A percentile compares a stretch with the other conserved stretches of the same genome.
Evolutionary conservation across 2,797 vertebrate species (phyloP).

Genomic region (Aotus griseimembra): DNA sequence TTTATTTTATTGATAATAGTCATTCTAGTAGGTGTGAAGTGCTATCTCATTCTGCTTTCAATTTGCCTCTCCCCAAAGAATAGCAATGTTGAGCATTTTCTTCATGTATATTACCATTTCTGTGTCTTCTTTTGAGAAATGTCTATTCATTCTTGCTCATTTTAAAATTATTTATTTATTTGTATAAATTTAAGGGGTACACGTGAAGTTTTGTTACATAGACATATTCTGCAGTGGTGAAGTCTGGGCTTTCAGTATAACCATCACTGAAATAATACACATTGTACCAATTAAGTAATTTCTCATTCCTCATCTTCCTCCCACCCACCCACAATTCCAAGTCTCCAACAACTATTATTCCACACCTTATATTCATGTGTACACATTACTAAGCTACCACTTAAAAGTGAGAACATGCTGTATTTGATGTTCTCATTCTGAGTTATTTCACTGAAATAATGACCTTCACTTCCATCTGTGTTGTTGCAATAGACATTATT

Average conservation of each 20-base stretch:
- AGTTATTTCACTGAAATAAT: neutral
- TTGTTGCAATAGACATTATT: neutral
- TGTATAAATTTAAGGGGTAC: neutral
- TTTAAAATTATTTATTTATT: neutral
- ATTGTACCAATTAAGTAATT: neutral
- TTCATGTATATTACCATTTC: neutral
- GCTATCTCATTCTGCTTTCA: neutral
- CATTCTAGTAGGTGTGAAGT: neutral
- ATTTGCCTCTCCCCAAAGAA: neutral
- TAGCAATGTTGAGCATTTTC: neutral
- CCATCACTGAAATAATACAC: neutral
- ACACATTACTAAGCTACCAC: neutral
- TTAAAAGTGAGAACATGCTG: neutral
- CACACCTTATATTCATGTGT: neutral
- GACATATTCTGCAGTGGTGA: neutral
- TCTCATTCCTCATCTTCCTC: neutral
- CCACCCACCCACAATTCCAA: neutral
- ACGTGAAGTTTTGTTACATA: neutral
- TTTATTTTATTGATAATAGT: neutral
- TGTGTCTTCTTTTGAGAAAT: neutral
- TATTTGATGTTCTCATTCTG: neutral
- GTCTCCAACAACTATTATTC: neutral
- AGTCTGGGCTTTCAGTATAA: neutral
- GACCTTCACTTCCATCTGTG: neutral
- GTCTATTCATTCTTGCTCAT: neutral